Evolutionary conservation across 2,797 vertebrate genomes (phyloP).

Genomic region (Hoplostethus atlanticus): DNA sequence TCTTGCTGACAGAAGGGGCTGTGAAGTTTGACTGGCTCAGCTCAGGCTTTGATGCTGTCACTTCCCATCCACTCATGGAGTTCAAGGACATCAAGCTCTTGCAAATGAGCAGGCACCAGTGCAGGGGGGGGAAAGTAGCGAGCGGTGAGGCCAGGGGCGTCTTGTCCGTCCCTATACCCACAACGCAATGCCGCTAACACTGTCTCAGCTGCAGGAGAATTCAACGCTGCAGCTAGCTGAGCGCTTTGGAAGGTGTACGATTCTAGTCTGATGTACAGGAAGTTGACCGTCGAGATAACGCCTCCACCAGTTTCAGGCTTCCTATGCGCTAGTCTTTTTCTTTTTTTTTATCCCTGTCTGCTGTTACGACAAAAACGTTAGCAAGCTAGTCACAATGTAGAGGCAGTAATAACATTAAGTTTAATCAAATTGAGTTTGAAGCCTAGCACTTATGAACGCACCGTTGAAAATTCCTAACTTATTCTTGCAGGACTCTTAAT

Average conservation of each 20-base stretch:
- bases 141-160: conserved; percentile 57
- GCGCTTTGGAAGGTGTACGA: background rate
- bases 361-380: no score
- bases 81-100: conserved; percentile 83
- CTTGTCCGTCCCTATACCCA: conserved; percentile 43
- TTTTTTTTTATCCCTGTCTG: no score
- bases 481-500: no score
- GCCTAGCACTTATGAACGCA: no score
- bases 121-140: conserved; percentile 43
- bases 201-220: conserved; percentile 27
- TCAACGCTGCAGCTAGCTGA: conserved; percentile 6
- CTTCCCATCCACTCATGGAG: conserved; percentile 82
- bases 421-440: no score
- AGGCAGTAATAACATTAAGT: no score
- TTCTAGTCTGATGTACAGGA: no score
- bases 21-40: conserved; percentile 83
- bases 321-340: no score
- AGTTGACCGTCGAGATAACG: no score
- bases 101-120: conserved; percentile 78
- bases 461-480: no score
- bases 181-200: conserved; percentile 2
- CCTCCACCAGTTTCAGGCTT: no score
- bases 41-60: conserved; percentile 85
- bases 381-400: no score
- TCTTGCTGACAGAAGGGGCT: conserved; percentile 71